A percentile compares a stretch with the other conserved stretches of the same genome.
Evolutionary conservation across 1,140 invertebrate genomes (phyloP).

Genomic region (Chionoecetes opilio): DNA sequence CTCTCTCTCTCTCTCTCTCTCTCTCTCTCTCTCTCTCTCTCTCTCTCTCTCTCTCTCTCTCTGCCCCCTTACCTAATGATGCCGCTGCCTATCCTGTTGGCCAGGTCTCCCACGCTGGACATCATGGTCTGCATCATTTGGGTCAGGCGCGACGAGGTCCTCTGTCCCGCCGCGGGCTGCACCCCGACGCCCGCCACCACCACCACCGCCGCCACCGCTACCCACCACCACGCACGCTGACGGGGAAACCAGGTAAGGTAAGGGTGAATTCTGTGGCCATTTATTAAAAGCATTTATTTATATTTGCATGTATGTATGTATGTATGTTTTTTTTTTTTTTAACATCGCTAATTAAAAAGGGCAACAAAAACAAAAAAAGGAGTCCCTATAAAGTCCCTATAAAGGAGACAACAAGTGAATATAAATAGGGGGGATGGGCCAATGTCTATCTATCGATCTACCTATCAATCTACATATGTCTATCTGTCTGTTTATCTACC

Average conservation of each 20-base stretch:
- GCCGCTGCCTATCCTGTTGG: not conserved
- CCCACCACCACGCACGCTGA: not conserved
- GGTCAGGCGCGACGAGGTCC: not conserved
- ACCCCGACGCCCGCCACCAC: not conserved
- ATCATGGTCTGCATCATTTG: not conserved
- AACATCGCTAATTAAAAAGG: too few species aligned
- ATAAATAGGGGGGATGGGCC: too few species aligned
- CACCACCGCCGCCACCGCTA: not conserved
- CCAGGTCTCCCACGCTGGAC: not conserved
- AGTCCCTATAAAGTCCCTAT: too few species aligned
- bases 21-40: constrained; percentile 13
- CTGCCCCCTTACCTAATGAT: not conserved
- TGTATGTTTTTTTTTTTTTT: too few species aligned
- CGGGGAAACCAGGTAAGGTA: not conserved
- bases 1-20: not conserved
- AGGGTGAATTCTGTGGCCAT: too few species aligned
- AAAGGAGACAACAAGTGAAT: too few species aligned
- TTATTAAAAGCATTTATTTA: not conserved
- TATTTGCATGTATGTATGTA: too few species aligned
- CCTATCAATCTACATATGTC: too few species aligned
- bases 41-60: constrained; percentile 25
- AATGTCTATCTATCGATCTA: too few species aligned
- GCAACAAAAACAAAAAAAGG: too few species aligned
- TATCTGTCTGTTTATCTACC: too few species aligned
- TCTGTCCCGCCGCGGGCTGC: not conserved